Evolutionary conservation across 2,113 vertebrate species (phyloP), one percentile per base, ranked within the genome.

Genomic region (Scortum barcoo): DNA sequence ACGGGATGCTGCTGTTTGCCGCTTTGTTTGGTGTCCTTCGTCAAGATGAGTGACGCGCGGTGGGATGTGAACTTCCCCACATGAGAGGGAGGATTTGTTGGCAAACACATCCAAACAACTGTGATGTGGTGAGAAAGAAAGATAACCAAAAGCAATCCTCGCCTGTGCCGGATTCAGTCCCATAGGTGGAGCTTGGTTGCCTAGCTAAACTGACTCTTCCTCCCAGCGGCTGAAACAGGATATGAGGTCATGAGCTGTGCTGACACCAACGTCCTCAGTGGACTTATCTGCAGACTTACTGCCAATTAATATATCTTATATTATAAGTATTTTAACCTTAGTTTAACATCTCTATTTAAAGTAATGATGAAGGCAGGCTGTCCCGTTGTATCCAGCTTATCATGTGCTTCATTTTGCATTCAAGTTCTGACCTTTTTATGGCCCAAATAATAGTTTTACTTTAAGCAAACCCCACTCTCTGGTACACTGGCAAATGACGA

Each of bases 171-270:
- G 30, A 61, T 2, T 0, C 9, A 4, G 62, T 83, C 83, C 68
- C 40, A 6, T 3, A 26, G 53, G 65, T 60, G 58, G 44, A 26
- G 40, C 51, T 74, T 26, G 26, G 73, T 57, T 74, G 73, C 68
- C 72, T 69, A 24, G 58, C 24, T 61, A 42, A 76, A 46, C 68
- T 19, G 67, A 53, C 50, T 80, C 76, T 68, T 80, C 50, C 61
- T 81, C 67, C 51, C 82, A 36, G 26, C 1, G 11, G 67, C 9
- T 38, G 61, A 71, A 66, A 78, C 65, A 81, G 87, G 83, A 87
- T 58, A 62, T 91, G 73, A 88, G 81, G 58, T 88, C 81, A 90
- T 79, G 53, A 61, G 24, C 44, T 66, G 50, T 63, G 53, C 42
- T 72, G 74, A 90, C 54, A 81, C 17, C 13, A 65, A 51, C 26